A percentile compares a stretch with the other conserved stretches of the same genome.
These are phyloP conservation scores for Watsonalla cultraria DNA, from an alignment of 2,888 invertebrate genomes.

Conservation along the genomic window DNA sequence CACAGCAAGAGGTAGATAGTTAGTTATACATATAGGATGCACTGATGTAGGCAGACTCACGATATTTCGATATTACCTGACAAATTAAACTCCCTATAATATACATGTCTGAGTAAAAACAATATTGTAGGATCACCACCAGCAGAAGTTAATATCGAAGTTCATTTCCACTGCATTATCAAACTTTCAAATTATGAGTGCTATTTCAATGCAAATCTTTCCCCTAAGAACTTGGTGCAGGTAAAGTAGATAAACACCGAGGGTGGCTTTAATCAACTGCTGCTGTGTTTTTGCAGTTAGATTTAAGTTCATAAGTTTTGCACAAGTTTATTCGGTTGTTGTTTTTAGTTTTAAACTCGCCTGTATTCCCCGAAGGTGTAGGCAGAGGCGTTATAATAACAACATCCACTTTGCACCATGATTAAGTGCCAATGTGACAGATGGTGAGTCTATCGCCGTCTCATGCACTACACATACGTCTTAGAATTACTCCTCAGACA, in stretches of 20 bases:
- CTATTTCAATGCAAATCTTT: slow-evolving; percentile 66
- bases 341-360: neutral
- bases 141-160: slow-evolving; percentile 1
- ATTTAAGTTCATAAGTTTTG: neutral
- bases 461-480: too few relatives aligned
- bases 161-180: slow-evolving; percentile 1
- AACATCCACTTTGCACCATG: too few relatives aligned
- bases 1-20: too few relatives aligned
- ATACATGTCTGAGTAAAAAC: neutral
- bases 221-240: slow-evolving; percentile 32
- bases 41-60: too few relatives aligned
- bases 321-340: neutral
- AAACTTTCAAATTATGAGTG: slow-evolving; percentile 68
- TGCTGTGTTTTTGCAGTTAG: neutral
- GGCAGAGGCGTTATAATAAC: too few relatives aligned
- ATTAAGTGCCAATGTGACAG: too few relatives aligned
- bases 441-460: too few relatives aligned
- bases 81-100: too few relatives aligned
- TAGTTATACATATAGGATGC: too few relatives aligned
- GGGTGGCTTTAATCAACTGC: neutral
- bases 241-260: slow-evolving; percentile 28
- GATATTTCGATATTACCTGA: too few relatives aligned
- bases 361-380: too few relatives aligned
- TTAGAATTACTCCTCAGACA: too few relatives aligned
- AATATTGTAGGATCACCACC: neutral